A percentile compares a stretch with the other conserved stretches of the same genome.
These are phyloP conservation scores for Drosophila pectinifera DNA, from an alignment of 1,140 invertebrate genomes.

Conservation along the genomic window DNA sequence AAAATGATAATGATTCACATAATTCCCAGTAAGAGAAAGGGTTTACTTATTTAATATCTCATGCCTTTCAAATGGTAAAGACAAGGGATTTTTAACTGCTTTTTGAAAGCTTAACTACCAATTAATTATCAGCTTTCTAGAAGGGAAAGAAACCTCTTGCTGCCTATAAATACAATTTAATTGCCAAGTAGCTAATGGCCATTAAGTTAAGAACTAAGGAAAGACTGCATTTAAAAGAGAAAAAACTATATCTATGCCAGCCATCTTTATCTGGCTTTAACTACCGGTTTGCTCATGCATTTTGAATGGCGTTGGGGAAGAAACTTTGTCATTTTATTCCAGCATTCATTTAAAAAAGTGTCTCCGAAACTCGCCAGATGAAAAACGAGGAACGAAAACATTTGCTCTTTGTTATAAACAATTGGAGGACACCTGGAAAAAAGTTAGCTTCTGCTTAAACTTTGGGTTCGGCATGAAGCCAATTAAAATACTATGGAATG, in stretches of 20 bases:
- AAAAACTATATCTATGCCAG: constrained; percentile 10
- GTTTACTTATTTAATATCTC: not conserved
- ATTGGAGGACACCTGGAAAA: constrained; percentile 46
- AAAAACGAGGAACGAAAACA: constrained; percentile 18
- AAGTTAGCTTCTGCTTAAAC: constrained; percentile 46
- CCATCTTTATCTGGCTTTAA: constrained; percentile 15
- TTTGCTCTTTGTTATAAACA: constrained; percentile 42
- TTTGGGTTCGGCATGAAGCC: constrained; percentile 35
- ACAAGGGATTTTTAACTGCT: not conserved
- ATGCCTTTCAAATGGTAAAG: no score
- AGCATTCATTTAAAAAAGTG: constrained; percentile 10
- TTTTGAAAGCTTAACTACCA: not conserved
- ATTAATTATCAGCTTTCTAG: not conserved
- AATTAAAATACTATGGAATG: constrained; percentile 50
- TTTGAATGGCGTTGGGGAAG: constrained; percentile 16
- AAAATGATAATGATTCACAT: not conserved
- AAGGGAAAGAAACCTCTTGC: not conserved
- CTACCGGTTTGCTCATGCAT: constrained; percentile 18
- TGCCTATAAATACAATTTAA: constrained; percentile 1
- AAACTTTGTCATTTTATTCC: constrained; percentile 33
- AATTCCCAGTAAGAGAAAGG: not conserved
- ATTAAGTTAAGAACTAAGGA: constrained; percentile 5
- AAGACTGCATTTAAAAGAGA: constrained; percentile 31
- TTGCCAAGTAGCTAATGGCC: constrained; percentile 2
- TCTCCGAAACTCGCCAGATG: not conserved